Conservation (phyloP, 2,113 vertebrate genomes). For the Aphelocoma coerulescens region DNA sequence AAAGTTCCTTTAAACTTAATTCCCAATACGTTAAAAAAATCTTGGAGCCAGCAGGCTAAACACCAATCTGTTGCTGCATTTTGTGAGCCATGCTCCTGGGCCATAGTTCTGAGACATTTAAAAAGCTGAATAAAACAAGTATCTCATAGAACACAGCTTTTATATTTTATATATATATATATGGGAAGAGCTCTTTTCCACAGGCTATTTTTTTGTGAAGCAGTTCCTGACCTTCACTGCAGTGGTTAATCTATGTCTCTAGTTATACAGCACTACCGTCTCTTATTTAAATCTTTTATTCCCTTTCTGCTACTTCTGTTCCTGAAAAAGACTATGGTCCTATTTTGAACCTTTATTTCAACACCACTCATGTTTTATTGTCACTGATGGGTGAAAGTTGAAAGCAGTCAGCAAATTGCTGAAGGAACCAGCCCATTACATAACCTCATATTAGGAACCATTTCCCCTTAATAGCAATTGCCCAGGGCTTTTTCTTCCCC, state of each 20-base stretch:
- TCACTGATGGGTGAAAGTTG: not conserved
- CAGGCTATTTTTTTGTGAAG: not conserved
- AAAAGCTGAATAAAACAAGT: not conserved
- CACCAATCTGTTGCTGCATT: not conserved
- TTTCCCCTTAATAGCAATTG: not conserved
- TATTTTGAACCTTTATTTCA: not conserved
- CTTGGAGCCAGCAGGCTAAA: not conserved
- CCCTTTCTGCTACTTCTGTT: not conserved
- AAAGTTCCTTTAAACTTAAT: not conserved
- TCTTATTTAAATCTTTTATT: not conserved
- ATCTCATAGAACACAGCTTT: not conserved
- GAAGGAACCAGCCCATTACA: accelerated
- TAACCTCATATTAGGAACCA: not conserved
- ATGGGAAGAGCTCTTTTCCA: not conserved
- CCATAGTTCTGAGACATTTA: not conserved
- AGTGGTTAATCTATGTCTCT: not conserved
- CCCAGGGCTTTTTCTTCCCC: not conserved
- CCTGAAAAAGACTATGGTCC: not conserved
- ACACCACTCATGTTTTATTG: not conserved
- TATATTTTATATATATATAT: too few relatives aligned
- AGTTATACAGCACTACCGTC: not conserved
- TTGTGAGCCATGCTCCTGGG: not conserved
- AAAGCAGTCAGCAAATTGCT: not conserved
- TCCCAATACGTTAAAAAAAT: not conserved
- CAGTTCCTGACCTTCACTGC: not conserved